These are phyloP conservation scores for Struthio camelus DNA, from an alignment of 2,113 vertebrate species.

Conservation along the genomic window DNA sequence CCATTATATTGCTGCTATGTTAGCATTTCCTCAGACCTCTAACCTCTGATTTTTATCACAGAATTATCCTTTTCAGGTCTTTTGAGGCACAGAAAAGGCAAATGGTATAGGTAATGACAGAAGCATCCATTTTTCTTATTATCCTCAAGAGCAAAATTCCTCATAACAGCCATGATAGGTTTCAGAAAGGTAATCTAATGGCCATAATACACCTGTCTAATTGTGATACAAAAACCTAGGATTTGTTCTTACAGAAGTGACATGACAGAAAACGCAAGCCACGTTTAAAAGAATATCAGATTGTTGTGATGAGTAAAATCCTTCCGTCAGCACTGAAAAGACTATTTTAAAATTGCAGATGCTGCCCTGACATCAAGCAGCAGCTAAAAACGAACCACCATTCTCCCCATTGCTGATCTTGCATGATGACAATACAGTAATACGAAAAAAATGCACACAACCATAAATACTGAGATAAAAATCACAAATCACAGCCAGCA, in stretches of 20 bases:
- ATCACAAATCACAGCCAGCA: slow-evolving; percentile 41
- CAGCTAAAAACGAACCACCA: slow-evolving; percentile 18
- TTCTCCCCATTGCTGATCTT: neutral
- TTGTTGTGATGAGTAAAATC: neutral
- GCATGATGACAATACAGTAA: neutral
- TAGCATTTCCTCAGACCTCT: neutral
- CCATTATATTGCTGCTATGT: neutral
- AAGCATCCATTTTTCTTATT: neutral
- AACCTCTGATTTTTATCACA: neutral
- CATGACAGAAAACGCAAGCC: slow-evolving; percentile 46
- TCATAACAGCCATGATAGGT: slow-evolving; percentile 16
- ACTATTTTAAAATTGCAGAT: slow-evolving; percentile 28
- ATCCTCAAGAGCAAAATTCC: slow-evolving; percentile 40
- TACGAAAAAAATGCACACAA: neutral
- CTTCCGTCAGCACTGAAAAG: neutral
- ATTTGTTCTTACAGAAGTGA: slow-evolving; percentile 47
- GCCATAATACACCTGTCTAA: slow-evolving; percentile 37
- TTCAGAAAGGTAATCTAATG: slow-evolving; percentile 50
- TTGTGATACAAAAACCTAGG: slow-evolving; percentile 8
- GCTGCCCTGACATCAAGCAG: slow-evolving; percentile 26
- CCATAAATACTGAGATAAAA: slow-evolving; percentile 6
- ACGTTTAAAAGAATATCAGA: slow-evolving; percentile 26
- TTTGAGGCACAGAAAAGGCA: neutral
- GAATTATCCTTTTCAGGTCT: slow-evolving; percentile 34
- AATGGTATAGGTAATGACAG: neutral